Percentiles rank a stretch among this genome's conserved stretches.
Evolutionary conservation across 2,113 vertebrate species (phyloP).

Genomic region (Agapornis roseicollis): DNA sequence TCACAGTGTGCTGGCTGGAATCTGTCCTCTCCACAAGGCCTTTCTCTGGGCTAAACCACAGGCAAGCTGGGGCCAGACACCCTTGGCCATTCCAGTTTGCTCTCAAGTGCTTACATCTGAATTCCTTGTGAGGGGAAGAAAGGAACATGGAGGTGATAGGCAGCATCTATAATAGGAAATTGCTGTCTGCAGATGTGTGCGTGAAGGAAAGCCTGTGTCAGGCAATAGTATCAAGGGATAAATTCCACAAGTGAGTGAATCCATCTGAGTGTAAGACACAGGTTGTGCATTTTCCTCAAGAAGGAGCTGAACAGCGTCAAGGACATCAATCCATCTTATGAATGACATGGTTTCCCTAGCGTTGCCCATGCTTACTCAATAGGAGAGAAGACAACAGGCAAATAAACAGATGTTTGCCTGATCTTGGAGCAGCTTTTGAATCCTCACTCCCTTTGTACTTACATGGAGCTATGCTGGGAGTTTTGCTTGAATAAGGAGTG

Average conservation of each 20-base stretch:
- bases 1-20: background rate
- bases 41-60: background rate
- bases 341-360: background rate
- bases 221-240: constrained; percentile 67
- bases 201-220: constrained; percentile 59
- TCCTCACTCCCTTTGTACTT: background rate
- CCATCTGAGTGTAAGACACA: constrained; percentile 58
- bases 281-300: constrained; percentile 41
- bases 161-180: constrained; percentile 66
- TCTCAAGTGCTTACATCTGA: constrained; percentile 42
- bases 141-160: constrained; percentile 52
- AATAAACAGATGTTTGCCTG: background rate
- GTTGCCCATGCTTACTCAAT: background rate
- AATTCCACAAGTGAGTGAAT: constrained; percentile 67
- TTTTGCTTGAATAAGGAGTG: background rate
- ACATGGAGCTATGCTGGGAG: background rate
- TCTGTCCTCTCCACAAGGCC: background rate
- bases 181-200: constrained; percentile 56
- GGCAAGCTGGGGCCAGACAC: background rate
- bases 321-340: background rate
- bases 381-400: background rate
- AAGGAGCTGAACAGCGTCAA: constrained; percentile 1
- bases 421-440: background rate
- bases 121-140: constrained; percentile 34
- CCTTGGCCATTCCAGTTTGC: background rate